These are phyloP conservation scores for Dicyrtoma fusca DNA, from an alignment of 2,888 invertebrate species.

Conservation along the genomic window DNA sequence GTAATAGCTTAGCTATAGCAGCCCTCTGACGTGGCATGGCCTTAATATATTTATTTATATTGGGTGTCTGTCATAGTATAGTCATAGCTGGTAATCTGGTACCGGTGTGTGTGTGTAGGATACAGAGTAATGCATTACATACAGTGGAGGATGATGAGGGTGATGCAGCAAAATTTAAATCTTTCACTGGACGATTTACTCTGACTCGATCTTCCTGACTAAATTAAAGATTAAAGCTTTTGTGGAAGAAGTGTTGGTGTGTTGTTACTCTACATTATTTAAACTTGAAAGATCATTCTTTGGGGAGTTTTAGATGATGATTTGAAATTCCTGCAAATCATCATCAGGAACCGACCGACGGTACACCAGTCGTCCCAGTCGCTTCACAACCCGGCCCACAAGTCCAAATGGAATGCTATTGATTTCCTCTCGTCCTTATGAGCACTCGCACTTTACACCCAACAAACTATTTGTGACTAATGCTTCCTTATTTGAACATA, in stretches of 20 bases:
- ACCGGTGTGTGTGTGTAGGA: too few species aligned
- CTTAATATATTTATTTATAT: too few species aligned
- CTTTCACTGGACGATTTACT: conserved; percentile 39
- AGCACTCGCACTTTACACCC: conserved; percentile 11
- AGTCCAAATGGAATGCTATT: conserved; percentile 34
- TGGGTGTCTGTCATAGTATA: too few species aligned
- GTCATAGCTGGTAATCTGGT: too few species aligned
- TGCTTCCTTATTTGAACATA: conserved; percentile 33
- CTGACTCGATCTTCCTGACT: conserved; percentile 5
- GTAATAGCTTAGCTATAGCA: neutral
- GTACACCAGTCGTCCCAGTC: neutral
- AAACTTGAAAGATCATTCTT: too few species aligned
- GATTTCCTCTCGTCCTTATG: conserved; percentile 19
- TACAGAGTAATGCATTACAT: too few species aligned
- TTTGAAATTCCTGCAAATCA: conserved; percentile 35
- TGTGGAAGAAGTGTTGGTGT: too few species aligned
- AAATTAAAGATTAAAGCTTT: too few species aligned
- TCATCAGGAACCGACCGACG: conserved; percentile 3
- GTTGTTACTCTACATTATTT: too few species aligned
- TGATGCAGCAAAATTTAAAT: conserved; percentile 40
- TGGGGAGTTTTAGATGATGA: too few species aligned
- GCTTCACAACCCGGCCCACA: too few species aligned
- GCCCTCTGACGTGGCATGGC: too few species aligned
- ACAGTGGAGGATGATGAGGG: neutral
- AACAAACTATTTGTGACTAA: conserved; percentile 5